Evolutionary conservation across 37 sponge, comb jelly and placozoan species (phyloP).

Genomic region (Tethya wilhelma): DNA sequence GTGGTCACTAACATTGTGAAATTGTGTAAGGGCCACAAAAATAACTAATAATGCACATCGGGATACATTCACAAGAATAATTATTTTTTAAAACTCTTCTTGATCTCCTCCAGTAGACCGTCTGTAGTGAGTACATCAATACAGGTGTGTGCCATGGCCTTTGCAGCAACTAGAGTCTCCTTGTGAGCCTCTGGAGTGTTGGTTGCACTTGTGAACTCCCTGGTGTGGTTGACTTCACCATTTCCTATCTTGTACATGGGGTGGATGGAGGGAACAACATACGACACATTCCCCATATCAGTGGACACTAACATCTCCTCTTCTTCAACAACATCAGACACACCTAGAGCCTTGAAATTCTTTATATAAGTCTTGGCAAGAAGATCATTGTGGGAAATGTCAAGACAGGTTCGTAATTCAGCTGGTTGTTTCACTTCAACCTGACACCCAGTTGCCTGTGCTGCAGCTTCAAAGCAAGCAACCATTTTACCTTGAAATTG

Average conservation of each 20-base stretch:
- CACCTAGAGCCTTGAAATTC: constrained; percentile 20
- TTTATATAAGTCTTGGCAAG: constrained; percentile 49
- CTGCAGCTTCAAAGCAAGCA: constrained; percentile 74
- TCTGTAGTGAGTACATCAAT: constrained; percentile 67
- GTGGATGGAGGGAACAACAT: constrained; percentile 84
- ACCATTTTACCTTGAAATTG: constrained; percentile 40
- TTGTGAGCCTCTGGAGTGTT: constrained; percentile 67
- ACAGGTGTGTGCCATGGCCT: constrained; percentile 80
- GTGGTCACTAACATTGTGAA: neutral
- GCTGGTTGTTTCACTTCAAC: constrained; percentile 48
- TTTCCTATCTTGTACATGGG: constrained; percentile 72
- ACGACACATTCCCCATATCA: constrained; percentile 94
- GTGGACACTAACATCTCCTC: constrained; percentile 65
- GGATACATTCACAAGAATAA: neutral
- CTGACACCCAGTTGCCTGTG: constrained; percentile 74
- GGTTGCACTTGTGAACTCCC: constrained; percentile 66
- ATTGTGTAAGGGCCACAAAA: neutral
- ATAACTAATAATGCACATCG: neutral
- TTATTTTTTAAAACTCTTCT: constrained; percentile 5
- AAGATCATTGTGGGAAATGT: constrained; percentile 52
- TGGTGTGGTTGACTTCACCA: constrained; percentile 71
- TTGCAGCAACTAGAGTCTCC: constrained; percentile 65
- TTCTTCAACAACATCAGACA: neutral
- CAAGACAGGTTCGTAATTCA: constrained; percentile 6
- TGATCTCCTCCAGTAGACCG: constrained; percentile 25